phyloP scores from a whole-genome alignment of 2,113 vertebrate species.

The Myiagra hebetior region DNA sequence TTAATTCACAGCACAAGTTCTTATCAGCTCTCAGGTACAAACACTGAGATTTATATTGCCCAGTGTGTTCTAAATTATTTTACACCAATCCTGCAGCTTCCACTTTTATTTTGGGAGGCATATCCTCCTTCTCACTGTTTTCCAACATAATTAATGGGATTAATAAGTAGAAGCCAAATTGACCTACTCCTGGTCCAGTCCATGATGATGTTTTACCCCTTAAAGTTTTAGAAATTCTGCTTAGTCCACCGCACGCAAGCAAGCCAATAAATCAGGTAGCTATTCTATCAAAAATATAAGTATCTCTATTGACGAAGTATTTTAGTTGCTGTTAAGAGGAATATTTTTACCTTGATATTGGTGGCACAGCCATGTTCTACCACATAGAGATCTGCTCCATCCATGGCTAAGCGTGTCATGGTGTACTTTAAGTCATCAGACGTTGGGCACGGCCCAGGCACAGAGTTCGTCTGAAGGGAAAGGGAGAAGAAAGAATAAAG shows the following conservation, averaged over 20 bases:
- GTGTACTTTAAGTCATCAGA: constrained; percentile 96
- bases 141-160: not conserved
- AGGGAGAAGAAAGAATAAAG: no score
- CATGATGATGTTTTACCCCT: not conserved
- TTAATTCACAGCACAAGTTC: not conserved
- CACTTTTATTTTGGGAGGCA: not conserved
- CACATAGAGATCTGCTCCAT: constrained; percentile 90
- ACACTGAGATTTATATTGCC: not conserved
- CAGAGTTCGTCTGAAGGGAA: constrained; percentile 74
- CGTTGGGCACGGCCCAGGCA: constrained; percentile 88
- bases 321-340: not conserved
- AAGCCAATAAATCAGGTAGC: not conserved
- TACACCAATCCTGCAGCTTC: not conserved
- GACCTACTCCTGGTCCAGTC: not conserved
- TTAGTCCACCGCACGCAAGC: not conserved
- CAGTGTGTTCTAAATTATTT: not conserved
- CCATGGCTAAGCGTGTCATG: constrained; percentile 92
- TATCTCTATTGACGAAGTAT: not conserved
- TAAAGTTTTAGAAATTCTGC: not conserved
- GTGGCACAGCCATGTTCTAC: constrained; percentile 96
- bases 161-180: not conserved
- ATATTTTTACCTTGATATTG: constrained; percentile 82
- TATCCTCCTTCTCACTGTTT: not conserved
- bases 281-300: not conserved
- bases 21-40: not conserved